Evolutionary conservation across 1,140 invertebrate species (phyloP), one percentile per base, ranked within the genome.

Genomic region (Trachymyrmex cornetzi): DNA sequence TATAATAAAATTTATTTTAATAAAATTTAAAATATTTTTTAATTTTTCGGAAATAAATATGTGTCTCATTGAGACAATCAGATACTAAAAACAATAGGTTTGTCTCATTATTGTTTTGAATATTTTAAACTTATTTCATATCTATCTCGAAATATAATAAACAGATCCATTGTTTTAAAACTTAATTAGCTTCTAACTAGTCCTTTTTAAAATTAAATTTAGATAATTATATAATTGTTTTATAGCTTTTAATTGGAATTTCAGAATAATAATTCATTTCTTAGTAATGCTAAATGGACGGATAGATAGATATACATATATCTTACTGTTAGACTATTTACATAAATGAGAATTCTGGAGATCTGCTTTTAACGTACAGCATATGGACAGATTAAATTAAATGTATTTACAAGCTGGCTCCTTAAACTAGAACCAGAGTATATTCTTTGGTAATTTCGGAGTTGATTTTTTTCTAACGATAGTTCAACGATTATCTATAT

Each of bases 381-480:
- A 44, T 48, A 48, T 75, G 80, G 80, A 84, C 69, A 57, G 69
- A 82, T 61, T 74, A 61, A 61, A 74, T 61, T 75, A 63, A 71
- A 38, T 24, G 3, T 82, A 82, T 72, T 34, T 82, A 72, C 66
- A 82, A n/a, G 24, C 12, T 69, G 14, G 16, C 7, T 84, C 50
- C 22, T 63, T 64, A 55, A 69, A 72, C 0, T 12, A 3, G 19
- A 30, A n/a, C 30, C 14, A 53, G 16, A 71, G 24, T 59, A 44
- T 59, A 48, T 2, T 61, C 24, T 71, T 71, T 74, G 67, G 66
- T 24, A 48, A 81, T 14, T 59, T 72, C 12, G 24, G 22, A 82
- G 3, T 82, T 16, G 34, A 72, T 82, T 82, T 57, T 38, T 38
- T 22, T 27, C 16, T 57, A 24, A 81, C 22, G 1, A 57, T 19